phyloP scores from a whole-genome alignment of 2,888 invertebrate species.

The Drosophila subsilvestris region DNA sequence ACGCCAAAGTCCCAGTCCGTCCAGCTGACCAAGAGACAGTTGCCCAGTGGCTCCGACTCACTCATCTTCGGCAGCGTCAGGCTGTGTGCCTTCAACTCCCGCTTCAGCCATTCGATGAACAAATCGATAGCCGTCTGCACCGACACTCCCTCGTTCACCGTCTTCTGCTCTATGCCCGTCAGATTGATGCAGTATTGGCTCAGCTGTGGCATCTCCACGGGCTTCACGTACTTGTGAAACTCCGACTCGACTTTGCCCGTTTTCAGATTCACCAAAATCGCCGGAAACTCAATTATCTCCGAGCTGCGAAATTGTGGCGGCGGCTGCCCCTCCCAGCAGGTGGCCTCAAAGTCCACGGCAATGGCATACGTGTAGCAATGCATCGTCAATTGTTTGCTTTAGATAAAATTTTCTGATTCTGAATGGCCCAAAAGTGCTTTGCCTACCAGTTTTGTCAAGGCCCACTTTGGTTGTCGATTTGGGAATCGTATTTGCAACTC shows the following conservation, averaged over 20 bases:
- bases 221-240: constrained; percentile 87
- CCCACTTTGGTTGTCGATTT: too few relatives aligned
- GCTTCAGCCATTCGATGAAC: constrained; percentile 86
- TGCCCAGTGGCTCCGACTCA: constrained; percentile 84
- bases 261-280: constrained; percentile 85
- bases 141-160: constrained; percentile 85
- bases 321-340: constrained; percentile 86
- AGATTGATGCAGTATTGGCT: constrained; percentile 86
- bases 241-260: constrained; percentile 85
- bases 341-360: constrained; percentile 87
- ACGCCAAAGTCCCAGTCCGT: constrained; percentile 87
- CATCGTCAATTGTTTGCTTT: constrained; percentile 80
- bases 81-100: constrained; percentile 79
- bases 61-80: constrained; percentile 82
- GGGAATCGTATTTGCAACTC: too few relatives aligned
- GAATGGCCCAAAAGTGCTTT: too few relatives aligned
- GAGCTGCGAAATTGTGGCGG: constrained; percentile 84
- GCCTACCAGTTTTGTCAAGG: too few relatives aligned
- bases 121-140: constrained; percentile 85
- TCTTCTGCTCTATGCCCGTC: constrained; percentile 86
- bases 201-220: constrained; percentile 86
- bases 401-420: constrained; percentile 35
- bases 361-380: constrained; percentile 84
- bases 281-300: constrained; percentile 86
- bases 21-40: constrained; percentile 86